These are phyloP conservation scores for Laothoe populi DNA, from an alignment of 2,888 invertebrate species.

Conservation along the genomic window DNA sequence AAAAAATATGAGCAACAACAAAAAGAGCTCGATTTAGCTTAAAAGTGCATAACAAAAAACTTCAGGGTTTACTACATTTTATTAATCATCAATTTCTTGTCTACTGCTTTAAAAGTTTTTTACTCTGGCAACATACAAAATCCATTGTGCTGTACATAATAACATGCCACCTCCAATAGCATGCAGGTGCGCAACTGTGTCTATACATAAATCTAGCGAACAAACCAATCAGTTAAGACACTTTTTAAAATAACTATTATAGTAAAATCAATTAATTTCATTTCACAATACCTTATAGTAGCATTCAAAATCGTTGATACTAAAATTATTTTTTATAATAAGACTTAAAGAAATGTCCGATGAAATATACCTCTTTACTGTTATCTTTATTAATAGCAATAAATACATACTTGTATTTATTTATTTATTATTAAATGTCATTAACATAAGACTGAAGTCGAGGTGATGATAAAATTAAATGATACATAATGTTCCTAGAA, in stretches of 20 bases:
- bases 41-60: no score
- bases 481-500: background rate
- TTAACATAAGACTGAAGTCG: background rate
- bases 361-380: no score
- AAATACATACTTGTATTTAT: no score
- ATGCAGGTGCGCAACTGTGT: conserved; percentile 44
- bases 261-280: background rate
- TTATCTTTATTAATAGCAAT: no score
- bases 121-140: conserved; percentile 41
- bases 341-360: no score
- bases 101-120: background rate
- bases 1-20: background rate
- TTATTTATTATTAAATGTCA: no score
- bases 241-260: background rate
- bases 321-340: background rate
- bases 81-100: no score
- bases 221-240: background rate
- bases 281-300: background rate
- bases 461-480: background rate
- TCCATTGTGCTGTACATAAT: conserved; percentile 50
- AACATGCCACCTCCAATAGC: conserved; percentile 48
- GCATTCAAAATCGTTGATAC: background rate
- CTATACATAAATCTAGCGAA: conserved; percentile 14
- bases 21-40: background rate
- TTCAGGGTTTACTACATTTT: no score